Conservation (phyloP, 2,797 vertebrate genomes). For the Sandelia bainsii region DNA sequence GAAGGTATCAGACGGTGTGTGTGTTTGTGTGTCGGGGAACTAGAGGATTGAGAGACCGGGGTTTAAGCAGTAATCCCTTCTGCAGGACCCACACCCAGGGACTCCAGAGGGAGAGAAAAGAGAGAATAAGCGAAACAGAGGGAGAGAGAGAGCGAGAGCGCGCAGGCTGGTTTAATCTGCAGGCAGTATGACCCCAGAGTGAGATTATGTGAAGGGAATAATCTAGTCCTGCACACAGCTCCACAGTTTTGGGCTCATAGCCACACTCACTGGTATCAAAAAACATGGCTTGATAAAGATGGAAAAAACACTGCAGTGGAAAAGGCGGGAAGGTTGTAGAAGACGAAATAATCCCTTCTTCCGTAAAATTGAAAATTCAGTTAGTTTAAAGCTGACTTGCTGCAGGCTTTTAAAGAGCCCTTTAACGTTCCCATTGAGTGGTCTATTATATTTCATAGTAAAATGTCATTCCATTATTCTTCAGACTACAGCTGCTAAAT, state of each 20-base stretch:
- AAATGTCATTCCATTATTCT: not conserved
- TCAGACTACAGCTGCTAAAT: not conserved
- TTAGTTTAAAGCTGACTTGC: not conserved
- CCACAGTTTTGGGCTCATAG: slow-evolving; percentile 46
- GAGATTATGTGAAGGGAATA: slow-evolving; percentile 81
- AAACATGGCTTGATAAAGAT: slow-evolving; percentile 18
- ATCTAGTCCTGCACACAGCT: slow-evolving; percentile 66
- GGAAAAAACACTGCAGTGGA: slow-evolving; percentile 5
- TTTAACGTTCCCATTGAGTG: not conserved
- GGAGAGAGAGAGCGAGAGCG: slow-evolving; percentile 27
- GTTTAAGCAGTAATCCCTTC: slow-evolving; percentile 71
- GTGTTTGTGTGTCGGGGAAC: slow-evolving; percentile 29
- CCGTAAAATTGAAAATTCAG: slow-evolving; percentile 7
- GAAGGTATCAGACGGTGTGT: slow-evolving; percentile 49
- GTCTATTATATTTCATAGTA: not conserved
- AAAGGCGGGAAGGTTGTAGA: not conserved
- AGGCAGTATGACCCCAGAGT: slow-evolving; percentile 61
- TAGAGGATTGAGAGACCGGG: slow-evolving; percentile 51
- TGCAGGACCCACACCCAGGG: slow-evolving; percentile 42
- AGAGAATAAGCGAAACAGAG: slow-evolving; percentile 50
- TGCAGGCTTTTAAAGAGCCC: not conserved
- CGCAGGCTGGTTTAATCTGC: slow-evolving; percentile 77
- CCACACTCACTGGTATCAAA: slow-evolving; percentile 26
- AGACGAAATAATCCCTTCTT: slow-evolving; percentile 16
- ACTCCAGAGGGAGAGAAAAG: slow-evolving; percentile 41